Conservation (phyloP, 2,888 invertebrate genomes). For the Lithophane socia region DNA sequence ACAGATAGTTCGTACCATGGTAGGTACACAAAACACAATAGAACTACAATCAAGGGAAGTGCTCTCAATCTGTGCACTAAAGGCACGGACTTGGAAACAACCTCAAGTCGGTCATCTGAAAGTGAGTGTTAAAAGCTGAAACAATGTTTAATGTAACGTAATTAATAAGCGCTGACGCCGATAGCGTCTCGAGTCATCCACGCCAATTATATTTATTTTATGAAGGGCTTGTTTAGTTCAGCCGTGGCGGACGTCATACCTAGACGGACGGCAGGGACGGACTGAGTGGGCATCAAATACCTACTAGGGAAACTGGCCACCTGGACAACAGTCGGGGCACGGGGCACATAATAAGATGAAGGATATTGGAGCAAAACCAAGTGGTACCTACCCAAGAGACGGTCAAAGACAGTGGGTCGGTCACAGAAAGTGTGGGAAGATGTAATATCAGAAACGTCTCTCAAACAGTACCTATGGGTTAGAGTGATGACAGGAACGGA, state of each 20-base stretch:
- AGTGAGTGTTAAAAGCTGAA: conserved; percentile 66
- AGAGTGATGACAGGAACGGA: background rate
- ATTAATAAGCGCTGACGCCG: conserved; percentile 81
- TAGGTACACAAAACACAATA: conserved; percentile 56
- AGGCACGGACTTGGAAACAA: conserved; percentile 66
- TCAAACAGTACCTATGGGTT: background rate
- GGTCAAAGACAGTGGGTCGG: background rate
- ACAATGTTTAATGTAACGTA: conserved; percentile 82
- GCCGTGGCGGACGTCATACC: conserved; percentile 72
- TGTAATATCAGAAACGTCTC: background rate
- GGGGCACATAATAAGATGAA: background rate
- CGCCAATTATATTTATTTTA: conserved; percentile 79
- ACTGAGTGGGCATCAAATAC: conserved; percentile 49
- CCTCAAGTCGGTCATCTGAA: conserved; percentile 60
- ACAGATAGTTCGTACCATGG: conserved; percentile 27
- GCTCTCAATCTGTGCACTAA: conserved; percentile 61
- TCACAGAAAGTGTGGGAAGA: background rate
- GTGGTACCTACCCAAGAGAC: background rate
- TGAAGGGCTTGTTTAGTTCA: conserved; percentile 76
- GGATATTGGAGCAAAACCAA: background rate
- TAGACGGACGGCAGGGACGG: conserved; percentile 67
- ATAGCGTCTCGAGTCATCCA: conserved; percentile 75
- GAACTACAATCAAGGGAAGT: conserved; percentile 63
- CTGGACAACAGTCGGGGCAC: background rate
- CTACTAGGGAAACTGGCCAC: background rate